Conservation (phyloP, 1,140 invertebrate genomes). For the Lineus longissimus region DNA sequence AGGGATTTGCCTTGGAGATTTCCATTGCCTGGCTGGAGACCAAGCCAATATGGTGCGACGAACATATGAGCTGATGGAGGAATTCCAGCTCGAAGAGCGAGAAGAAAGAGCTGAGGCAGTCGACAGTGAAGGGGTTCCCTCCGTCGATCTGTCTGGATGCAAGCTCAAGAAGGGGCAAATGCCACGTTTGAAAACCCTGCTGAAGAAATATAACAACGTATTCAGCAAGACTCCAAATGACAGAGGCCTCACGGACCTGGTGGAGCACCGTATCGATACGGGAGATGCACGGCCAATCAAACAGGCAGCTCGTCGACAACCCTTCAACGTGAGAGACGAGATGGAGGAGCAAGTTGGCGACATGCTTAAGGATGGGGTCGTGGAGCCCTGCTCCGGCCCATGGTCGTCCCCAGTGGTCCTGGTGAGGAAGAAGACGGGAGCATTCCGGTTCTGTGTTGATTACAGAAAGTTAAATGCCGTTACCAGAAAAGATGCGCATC, state of each 20-base stretch:
- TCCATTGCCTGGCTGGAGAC: no score
- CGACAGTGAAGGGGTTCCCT: no score
- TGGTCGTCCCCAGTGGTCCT: slow-evolving; percentile 13
- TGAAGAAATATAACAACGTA: neutral
- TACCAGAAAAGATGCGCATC: slow-evolving; percentile 54
- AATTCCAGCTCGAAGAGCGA: no score
- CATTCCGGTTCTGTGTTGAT: slow-evolving; percentile 51
- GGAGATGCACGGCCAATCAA: neutral
- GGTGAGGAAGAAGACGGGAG: slow-evolving; percentile 20
- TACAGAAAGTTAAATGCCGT: slow-evolving; percentile 54
- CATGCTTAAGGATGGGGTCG: slow-evolving; percentile 8
- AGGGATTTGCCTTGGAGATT: no score
- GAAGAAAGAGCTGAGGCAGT: no score
- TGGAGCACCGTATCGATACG: neutral
- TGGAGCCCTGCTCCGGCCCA: slow-evolving; percentile 7
- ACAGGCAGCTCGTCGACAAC: neutral
- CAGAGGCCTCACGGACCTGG: neutral
- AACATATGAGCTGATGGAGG: no score
- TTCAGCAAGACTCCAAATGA: neutral
- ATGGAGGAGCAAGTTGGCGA: slow-evolving; percentile 4
- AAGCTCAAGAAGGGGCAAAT: neutral
- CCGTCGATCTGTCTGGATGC: no score
- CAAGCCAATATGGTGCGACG: no score
- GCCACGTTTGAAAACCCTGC: neutral
- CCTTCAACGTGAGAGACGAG: neutral